Evolutionary conservation across 1,140 invertebrate genomes (phyloP), one percentile per base, ranked within the genome.

Genomic region (Dinoponera quadriceps): DNA sequence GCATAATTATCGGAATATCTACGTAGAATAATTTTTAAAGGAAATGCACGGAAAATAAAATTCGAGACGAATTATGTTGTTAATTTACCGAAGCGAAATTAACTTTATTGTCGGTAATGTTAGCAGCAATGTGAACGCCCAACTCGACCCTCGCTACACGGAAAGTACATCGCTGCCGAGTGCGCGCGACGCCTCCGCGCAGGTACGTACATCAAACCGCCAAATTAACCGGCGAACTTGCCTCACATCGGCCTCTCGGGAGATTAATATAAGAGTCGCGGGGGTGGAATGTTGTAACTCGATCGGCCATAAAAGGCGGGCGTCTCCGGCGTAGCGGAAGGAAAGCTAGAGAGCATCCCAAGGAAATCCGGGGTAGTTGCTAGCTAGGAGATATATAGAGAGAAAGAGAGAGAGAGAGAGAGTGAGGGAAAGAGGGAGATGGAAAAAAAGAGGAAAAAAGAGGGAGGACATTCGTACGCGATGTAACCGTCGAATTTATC

Each of bases 401-500:
- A 22, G 5, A 44, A 9, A 25, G 14, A n/a, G 14, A 16, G 11
- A 44, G 20, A 44, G 20, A 13, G 18, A 14, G n/a, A 9, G 18
- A 20, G 22, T 11, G 29, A 20, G 2, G 22, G 4, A 38, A 7
- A 22, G 14, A 29, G 14, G 16, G 13, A 48, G 22, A 54, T 2
- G 14, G 16, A 54, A 20, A 25, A 5, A 25, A 0, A 2, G 4
- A 57, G 27, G 16, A 38, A n/a, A 7, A 65, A 2, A 55, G 16
- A 27, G 2, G 9, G 63, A 48, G 72, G 63, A 72, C 60, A 57
- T 85, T 68, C 62, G 59, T 75, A 75, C 69, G 59, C 75, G 71
- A 59, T 85, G 83, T 87, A 88, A 85, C 84, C 68, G n/a, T 81
- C 59, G 80, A 88, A 88, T 88, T 88, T 88, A 88, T 88, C 80